Evolutionary conservation across 2,113 vertebrate species (phyloP).

Genomic region (Mus spicilegus): DNA sequence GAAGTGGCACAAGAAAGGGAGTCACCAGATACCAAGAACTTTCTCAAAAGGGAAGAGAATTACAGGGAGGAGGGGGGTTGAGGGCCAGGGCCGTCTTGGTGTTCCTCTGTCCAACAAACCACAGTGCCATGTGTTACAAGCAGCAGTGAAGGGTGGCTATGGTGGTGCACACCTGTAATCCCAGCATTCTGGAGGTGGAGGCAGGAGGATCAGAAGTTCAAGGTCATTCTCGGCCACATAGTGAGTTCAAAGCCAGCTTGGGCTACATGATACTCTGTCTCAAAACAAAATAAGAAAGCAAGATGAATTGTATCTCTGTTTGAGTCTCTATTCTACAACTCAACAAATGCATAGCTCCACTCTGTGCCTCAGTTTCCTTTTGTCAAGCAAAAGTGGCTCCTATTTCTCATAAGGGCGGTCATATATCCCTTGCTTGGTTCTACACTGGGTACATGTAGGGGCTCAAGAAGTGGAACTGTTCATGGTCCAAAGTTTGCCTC

Average conservation of each 20-base stretch:
- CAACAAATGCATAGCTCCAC: background rate
- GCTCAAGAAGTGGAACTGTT: background rate
- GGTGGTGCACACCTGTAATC: background rate
- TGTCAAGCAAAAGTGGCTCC: background rate
- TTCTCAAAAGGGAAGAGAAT: background rate
- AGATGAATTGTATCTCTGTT: background rate
- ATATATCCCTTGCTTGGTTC: background rate
- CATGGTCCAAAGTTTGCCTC: background rate
- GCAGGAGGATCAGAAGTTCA: background rate
- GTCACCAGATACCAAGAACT: background rate
- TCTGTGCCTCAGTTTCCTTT: slow-evolving; percentile 49
- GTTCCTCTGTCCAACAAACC: no score
- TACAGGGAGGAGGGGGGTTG: background rate
- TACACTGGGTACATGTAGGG: background rate
- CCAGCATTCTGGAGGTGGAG: background rate
- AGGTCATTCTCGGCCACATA: background rate
- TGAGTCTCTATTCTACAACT: background rate
- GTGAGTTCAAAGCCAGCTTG: background rate
- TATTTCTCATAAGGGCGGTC: background rate
- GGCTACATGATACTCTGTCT: background rate
- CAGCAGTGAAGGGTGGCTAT: background rate
- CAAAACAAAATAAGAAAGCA: background rate
- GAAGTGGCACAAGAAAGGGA: background rate
- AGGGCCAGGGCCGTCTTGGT: background rate
- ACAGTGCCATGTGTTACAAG: background rate